A percentile compares a stretch with the other conserved stretches of the same genome.
These are phyloP conservation scores for Leptopilina boulardi DNA, from an alignment of 1,140 invertebrate species.

Conservation along the genomic window DNA sequence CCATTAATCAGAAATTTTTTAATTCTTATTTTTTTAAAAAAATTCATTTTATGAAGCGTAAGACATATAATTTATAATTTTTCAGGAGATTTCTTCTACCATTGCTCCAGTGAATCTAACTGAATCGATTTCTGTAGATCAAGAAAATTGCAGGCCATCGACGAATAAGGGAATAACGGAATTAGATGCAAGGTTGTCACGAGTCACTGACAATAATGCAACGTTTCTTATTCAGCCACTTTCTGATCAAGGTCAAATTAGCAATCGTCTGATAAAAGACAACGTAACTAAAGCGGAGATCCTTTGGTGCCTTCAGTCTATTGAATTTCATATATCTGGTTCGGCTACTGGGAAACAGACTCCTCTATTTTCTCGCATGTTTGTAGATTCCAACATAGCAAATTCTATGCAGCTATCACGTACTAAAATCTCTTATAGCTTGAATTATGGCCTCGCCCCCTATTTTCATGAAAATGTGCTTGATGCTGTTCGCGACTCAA, in stretches of 20 bases:
- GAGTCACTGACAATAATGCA: not conserved
- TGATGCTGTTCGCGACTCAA: not conserved
- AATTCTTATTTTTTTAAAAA: not conserved
- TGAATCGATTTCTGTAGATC: not conserved
- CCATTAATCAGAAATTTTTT: no score
- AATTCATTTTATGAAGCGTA: not conserved
- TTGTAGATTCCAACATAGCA: constrained; percentile 33
- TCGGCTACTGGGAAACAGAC: not conserved
- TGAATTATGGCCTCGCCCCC: constrained; percentile 33
- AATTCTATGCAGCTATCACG: not conserved
- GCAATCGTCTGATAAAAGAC: not conserved
- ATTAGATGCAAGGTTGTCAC: not conserved
- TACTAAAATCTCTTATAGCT: constrained; percentile 34
- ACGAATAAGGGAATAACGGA: no score
- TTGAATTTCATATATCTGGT: not conserved
- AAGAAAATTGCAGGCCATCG: not conserved
- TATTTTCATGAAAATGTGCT: constrained; percentile 25
- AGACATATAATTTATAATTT: not conserved
- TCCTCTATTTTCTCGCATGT: constrained; percentile 33
- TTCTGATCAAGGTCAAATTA: not conserved
- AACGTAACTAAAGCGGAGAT: not conserved
- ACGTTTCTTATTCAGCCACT: not conserved
- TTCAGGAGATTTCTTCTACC: not conserved
- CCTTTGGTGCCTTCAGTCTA: not conserved
- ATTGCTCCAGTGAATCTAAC: not conserved